These are phyloP conservation scores for Agapornis canus DNA, from an alignment of 2,797 vertebrate genomes.

Conservation along the genomic window DNA sequence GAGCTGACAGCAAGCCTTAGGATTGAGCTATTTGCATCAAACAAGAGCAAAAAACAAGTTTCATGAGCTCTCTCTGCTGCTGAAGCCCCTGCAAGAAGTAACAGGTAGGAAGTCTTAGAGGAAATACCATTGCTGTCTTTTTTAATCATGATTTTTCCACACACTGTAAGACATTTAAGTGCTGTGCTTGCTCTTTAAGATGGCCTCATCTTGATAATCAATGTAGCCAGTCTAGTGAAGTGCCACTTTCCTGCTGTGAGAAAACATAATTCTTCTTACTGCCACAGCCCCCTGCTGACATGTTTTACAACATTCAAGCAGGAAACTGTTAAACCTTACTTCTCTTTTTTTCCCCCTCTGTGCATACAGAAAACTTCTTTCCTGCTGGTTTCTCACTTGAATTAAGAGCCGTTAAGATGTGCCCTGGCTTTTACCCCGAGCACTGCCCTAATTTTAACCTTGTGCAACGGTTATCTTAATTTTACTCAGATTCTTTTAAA, in stretches of 20 bases:
- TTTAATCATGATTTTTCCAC: conserved; percentile 1
- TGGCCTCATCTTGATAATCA: conserved; percentile 5
- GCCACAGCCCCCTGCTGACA: conserved; percentile 48
- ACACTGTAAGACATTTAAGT: not conserved
- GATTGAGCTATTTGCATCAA: not conserved
- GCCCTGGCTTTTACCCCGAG: conserved; percentile 27
- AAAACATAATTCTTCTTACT: conserved; percentile 18
- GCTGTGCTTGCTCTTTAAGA: conserved; percentile 43
- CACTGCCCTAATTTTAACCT: conserved; percentile 70
- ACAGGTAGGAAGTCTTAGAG: conserved; percentile 5
- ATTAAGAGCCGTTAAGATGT: conserved; percentile 29
- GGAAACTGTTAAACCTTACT: conserved; percentile 68
- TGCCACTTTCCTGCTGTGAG: conserved; percentile 30
- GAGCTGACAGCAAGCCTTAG: not conserved
- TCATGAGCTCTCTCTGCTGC: not conserved
- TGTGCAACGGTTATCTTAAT: conserved; percentile 49
- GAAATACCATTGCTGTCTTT: not conserved
- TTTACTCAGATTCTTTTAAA: conserved; percentile 59
- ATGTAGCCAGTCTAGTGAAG: conserved; percentile 4
- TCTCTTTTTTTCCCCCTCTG: conserved; percentile 27
- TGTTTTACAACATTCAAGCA: conserved; percentile 63
- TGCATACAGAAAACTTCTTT: conserved; percentile 53
- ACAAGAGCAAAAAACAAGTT: not conserved
- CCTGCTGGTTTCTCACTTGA: conserved; percentile 40
- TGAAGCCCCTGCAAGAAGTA: not conserved